phyloP scores from a whole-genome alignment of 2,113 vertebrate genomes.

The Proterorhinus semilunaris region DNA sequence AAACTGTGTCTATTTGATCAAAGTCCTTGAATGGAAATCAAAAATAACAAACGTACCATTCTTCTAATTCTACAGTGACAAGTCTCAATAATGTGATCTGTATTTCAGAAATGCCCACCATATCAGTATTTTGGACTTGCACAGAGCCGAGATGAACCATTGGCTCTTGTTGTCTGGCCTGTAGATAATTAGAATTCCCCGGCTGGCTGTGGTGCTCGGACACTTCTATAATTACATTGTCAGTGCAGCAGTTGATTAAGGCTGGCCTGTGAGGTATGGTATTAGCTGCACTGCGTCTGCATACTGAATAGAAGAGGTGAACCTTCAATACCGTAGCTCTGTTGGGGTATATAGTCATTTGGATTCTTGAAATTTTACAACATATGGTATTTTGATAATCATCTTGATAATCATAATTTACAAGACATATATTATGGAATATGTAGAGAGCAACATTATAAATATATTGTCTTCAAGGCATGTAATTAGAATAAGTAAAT shows the following conservation, averaged over 20 bases:
- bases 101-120: slow-evolving; percentile 15
- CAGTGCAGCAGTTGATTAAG: slow-evolving; percentile 71
- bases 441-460: too few species aligned
- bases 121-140: slow-evolving; percentile 23
- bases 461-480: too few species aligned
- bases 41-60: neutral
- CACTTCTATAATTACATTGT: slow-evolving; percentile 80
- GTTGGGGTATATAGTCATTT: slow-evolving; percentile 6
- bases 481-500: too few species aligned
- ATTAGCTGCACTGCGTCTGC: slow-evolving; percentile 60
- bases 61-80: neutral
- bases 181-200: slow-evolving; percentile 74
- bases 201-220: slow-evolving; percentile 60
- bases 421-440: too few species aligned
- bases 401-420: neutral
- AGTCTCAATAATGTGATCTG: neutral
- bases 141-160: slow-evolving; percentile 42
- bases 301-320: slow-evolving; percentile 56
- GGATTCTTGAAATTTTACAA: neutral
- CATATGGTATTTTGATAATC: slow-evolving; percentile 10
- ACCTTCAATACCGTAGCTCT: slow-evolving; percentile 33
- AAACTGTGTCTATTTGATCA: neutral
- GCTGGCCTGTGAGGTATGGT: slow-evolving; percentile 68
- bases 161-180: slow-evolving; percentile 40
- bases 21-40: neutral